Conservation (phyloP, 2,113 vertebrate genomes). For the Stomatorhinus ivindoensis region DNA sequence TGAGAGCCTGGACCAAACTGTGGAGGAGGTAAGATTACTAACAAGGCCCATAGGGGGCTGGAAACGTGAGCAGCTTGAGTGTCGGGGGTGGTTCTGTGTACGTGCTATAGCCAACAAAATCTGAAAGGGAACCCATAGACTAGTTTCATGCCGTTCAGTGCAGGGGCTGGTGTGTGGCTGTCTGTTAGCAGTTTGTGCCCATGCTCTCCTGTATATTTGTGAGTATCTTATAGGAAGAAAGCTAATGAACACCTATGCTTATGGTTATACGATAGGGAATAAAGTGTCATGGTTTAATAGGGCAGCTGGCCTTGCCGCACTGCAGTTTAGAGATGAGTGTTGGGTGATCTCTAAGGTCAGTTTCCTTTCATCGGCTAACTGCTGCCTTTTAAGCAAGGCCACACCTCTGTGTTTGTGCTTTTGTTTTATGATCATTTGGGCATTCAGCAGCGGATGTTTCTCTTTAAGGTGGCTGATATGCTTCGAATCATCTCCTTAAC, state of each 20-base stretch:
- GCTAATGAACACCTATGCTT: background rate
- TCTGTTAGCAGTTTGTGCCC: background rate
- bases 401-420: background rate
- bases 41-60: background rate
- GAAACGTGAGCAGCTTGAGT: background rate
- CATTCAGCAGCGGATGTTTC: background rate
- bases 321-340: background rate
- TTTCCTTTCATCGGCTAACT: background rate
- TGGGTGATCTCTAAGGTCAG: background rate
- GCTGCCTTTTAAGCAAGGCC: background rate
- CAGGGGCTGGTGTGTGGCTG: background rate
- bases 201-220: background rate
- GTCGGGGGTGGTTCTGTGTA: background rate
- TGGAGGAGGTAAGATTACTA: slow-evolving; percentile 71
- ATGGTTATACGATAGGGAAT: background rate
- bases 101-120: background rate
- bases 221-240: background rate
- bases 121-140: background rate
- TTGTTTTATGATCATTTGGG: background rate
- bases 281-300: background rate
- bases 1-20: slow-evolving; percentile 61
- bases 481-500: slow-evolving; percentile 77
- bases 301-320: background rate
- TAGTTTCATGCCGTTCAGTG: background rate
- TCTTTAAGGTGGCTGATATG: slow-evolving; percentile 71